A percentile compares a stretch with the other conserved stretches of the same genome.
These are phyloP conservation scores for Monopterus albus DNA, from an alignment of 2,113 vertebrate genomes.

Conservation along the genomic window DNA sequence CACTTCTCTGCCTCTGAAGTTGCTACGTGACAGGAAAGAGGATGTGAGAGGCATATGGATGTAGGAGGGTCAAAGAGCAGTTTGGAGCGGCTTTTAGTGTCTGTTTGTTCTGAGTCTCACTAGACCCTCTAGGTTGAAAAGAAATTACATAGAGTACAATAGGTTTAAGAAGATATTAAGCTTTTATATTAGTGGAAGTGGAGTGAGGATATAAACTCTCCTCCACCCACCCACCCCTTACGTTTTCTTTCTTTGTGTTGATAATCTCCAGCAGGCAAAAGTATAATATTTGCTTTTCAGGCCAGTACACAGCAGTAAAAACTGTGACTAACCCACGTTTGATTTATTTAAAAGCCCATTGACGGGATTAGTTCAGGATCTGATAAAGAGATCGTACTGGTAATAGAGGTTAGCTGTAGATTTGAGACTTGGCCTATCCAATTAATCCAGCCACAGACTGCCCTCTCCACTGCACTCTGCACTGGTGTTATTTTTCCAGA, in stretches of 20 bases:
- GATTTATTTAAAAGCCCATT: conserved; percentile 35
- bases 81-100: too few species aligned
- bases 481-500: conserved; percentile 46
- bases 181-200: background rate
- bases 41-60: too few species aligned
- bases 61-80: too few species aligned
- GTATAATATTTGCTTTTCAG: background rate
- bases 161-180: background rate
- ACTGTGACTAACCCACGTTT: background rate
- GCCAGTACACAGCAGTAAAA: background rate
- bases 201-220: background rate
- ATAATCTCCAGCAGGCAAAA: background rate
- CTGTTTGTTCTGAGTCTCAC: too few species aligned
- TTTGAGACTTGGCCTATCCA: conserved; percentile 13
- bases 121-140: too few species aligned
- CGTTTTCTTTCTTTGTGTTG: background rate
- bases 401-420: conserved; percentile 26
- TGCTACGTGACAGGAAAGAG: too few species aligned
- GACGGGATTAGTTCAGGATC: conserved; percentile 15
- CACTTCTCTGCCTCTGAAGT: too few species aligned
- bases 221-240: too few species aligned
- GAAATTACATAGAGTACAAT: too few species aligned
- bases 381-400: conserved; percentile 11
- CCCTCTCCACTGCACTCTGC: conserved; percentile 1
- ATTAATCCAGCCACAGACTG: conserved; percentile 28